Evolutionary conservation across 2,888 invertebrate genomes (phyloP).

Genomic region (Hetaerina titia): DNA sequence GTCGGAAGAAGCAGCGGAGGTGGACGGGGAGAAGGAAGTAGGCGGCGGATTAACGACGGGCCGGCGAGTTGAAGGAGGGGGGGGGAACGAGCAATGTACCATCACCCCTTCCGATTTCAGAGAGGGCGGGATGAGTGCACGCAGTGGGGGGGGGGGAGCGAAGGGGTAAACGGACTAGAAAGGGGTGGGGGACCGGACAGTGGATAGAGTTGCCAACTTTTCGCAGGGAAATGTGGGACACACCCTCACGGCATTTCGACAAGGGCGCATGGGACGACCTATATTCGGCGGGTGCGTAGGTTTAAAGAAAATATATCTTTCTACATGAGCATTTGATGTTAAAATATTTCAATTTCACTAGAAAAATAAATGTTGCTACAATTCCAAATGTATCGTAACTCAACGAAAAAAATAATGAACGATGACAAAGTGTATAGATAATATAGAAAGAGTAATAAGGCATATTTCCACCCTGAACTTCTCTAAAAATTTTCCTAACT

Average conservation of each 20-base stretch:
- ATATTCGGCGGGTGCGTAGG: neutral
- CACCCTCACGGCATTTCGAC: neutral
- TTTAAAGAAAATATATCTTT: neutral
- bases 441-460: no score
- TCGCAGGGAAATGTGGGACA: conserved; percentile 1
- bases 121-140: neutral
- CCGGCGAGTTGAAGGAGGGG: neutral
- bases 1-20: neutral
- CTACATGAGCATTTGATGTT: no score
- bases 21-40: neutral
- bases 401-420: no score
- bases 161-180: neutral
- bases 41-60: neutral
- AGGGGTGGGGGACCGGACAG: neutral
- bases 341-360: no score
- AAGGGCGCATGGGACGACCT: neutral
- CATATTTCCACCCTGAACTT: no score
- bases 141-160: neutral
- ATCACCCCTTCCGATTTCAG: neutral
- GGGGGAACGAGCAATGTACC: neutral
- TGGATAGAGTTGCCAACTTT: neutral
- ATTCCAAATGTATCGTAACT: no score
- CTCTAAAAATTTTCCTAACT: no score
- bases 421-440: no score
- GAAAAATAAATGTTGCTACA: no score